A percentile compares a stretch with the other conserved stretches of the same genome.
These are phyloP conservation scores for Todiramphus chloris DNA, from an alignment of 2,113 vertebrate genomes.

Conservation along the genomic window DNA sequence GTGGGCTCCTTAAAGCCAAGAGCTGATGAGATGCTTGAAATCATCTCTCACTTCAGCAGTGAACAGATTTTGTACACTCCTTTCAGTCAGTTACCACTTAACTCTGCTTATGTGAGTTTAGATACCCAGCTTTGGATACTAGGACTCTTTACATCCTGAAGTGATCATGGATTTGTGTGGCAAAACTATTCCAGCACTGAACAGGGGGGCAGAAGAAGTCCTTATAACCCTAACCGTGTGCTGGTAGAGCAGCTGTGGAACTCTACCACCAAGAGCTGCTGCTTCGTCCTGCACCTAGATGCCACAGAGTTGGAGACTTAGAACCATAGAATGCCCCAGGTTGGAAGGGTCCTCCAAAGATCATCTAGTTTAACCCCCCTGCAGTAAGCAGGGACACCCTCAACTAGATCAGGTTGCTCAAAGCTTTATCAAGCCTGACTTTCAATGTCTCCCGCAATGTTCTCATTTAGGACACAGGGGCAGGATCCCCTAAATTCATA, in stretches of 20 bases:
- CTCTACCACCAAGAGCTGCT: background rate
- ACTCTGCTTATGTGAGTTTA: background rate
- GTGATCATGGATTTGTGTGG: background rate
- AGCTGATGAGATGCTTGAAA: background rate
- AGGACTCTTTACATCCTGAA: background rate
- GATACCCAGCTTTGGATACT: background rate
- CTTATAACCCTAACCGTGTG: background rate
- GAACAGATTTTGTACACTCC: background rate
- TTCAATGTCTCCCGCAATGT: no score
- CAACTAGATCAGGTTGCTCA: no score
- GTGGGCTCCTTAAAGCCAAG: background rate
- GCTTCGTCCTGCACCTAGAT: background rate
- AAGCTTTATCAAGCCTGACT: no score
- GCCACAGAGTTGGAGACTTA: background rate
- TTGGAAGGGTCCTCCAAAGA: no score
- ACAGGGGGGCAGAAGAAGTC: background rate
- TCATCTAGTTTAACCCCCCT: no score
- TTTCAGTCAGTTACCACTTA: background rate
- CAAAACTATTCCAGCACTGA: background rate
- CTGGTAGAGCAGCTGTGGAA: background rate
- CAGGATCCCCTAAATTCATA: background rate
- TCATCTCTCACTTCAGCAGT: background rate
- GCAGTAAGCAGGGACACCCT: no score
- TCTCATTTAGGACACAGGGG: background rate
- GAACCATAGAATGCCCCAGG: no score